phyloP scores from a whole-genome alignment of 2,888 invertebrate species.

The Heliconius cydno region DNA sequence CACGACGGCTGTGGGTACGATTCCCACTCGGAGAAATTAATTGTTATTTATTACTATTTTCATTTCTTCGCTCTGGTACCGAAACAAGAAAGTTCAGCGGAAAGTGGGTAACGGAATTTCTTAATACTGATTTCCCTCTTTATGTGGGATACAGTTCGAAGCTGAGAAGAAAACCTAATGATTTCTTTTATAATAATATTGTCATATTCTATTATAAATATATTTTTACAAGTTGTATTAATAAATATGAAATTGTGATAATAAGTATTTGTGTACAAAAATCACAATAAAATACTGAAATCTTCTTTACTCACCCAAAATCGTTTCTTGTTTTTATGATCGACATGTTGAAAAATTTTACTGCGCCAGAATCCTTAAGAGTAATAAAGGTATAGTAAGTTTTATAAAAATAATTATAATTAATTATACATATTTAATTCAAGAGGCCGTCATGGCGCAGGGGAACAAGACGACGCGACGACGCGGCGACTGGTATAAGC shows the following conservation, averaged over 20 bases:
- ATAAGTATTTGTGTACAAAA: background rate
- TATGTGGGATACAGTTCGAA: too few species aligned
- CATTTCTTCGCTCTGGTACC: too few species aligned
- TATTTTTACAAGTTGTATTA: background rate
- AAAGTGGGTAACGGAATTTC: too few species aligned
- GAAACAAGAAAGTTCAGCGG: too few species aligned
- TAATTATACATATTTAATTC: too few species aligned
- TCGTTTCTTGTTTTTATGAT: slow-evolving; percentile 47
- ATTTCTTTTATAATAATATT: background rate
- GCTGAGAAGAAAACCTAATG: background rate
- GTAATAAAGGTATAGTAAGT: background rate
- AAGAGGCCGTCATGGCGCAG: too few species aligned
- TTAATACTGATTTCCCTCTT: too few species aligned
- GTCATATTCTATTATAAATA: background rate
- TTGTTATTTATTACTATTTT: too few species aligned
- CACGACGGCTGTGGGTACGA: too few species aligned
- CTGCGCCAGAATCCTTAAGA: background rate
- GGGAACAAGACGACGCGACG: too few species aligned
- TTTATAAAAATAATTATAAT: background rate
- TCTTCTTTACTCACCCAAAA: slow-evolving; percentile 49
- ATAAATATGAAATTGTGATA: background rate
- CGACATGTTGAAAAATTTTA: slow-evolving; percentile 44
- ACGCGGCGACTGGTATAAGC: too few species aligned
- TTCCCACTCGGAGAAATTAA: too few species aligned
- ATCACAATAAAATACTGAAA: background rate